These are phyloP conservation scores for Heterotis niloticus DNA, from an alignment of 2,113 vertebrate genomes.

Conservation along the genomic window DNA sequence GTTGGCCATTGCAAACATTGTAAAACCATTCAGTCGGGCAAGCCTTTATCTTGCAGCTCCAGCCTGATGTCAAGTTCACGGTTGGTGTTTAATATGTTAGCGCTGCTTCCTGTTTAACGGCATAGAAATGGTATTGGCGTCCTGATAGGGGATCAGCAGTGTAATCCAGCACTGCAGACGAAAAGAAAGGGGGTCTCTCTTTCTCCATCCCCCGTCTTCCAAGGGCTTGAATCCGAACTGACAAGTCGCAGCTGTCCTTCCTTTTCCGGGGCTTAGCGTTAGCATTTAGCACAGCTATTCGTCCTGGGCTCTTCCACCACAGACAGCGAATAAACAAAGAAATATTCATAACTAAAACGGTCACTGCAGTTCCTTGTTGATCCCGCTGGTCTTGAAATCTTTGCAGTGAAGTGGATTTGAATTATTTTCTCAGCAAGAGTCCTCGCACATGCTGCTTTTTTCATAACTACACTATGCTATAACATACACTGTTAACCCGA, in stretches of 20 bases:
- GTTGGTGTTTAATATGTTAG: background rate
- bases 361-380: background rate
- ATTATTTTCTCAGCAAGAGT: too few species aligned
- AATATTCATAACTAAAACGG: background rate
- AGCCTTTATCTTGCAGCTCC: background rate
- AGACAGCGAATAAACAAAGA: background rate
- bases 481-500: too few species aligned
- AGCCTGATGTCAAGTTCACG: background rate
- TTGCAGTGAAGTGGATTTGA: too few species aligned
- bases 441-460: too few species aligned
- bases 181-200: background rate
- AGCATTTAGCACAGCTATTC: background rate
- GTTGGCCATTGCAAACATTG: constrained; percentile 17
- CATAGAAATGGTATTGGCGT: background rate
- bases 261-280: background rate
- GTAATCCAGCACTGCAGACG: background rate
- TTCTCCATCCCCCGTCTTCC: background rate
- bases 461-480: too few species aligned
- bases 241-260: background rate
- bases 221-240: background rate
- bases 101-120: background rate
- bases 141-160: too few species aligned
- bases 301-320: background rate
- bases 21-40: background rate
- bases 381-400: too few species aligned